Evolutionary conservation across 2,888 invertebrate genomes (phyloP).

Genomic region (Drosophila incognita): DNA sequence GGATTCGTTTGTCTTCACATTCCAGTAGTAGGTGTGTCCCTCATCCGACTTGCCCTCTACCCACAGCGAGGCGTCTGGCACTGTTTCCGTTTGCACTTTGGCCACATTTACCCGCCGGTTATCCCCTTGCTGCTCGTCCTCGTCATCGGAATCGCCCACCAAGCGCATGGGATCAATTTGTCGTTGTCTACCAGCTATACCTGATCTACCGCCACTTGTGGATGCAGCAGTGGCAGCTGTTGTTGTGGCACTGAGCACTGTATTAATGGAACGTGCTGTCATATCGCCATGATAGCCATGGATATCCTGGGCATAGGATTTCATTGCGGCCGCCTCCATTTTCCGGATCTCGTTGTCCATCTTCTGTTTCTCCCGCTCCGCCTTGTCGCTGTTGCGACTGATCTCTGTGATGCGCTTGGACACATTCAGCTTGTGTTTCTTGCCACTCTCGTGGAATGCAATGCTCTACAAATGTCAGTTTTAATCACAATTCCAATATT

Average conservation of each 20-base stretch:
- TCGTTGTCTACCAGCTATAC: slow-evolving; percentile 34
- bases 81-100: slow-evolving; percentile 76
- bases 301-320: slow-evolving; percentile 94
- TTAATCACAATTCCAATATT: not conserved
- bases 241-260: slow-evolving; percentile 69
- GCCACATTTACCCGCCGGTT: slow-evolving; percentile 67
- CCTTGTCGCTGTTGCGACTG: slow-evolving; percentile 92
- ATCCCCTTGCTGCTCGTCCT: slow-evolving; percentile 78
- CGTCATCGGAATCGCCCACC: slow-evolving; percentile 80
- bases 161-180: slow-evolving; percentile 84
- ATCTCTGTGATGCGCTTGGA: slow-evolving; percentile 93
- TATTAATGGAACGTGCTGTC: slow-evolving; percentile 81
- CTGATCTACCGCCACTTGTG: slow-evolving; percentile 86
- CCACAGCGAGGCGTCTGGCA: slow-evolving; percentile 88
- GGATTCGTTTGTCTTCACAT: slow-evolving; percentile 92
- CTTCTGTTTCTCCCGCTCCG: slow-evolving; percentile 91
- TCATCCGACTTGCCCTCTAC: slow-evolving; percentile 91
- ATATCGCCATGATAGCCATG: slow-evolving; percentile 83
- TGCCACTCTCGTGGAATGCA: slow-evolving; percentile 97
- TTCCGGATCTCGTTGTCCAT: slow-evolving; percentile 92
- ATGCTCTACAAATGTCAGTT: slow-evolving; percentile 89
- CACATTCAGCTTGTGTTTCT: slow-evolving; percentile 96
- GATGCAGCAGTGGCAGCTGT: slow-evolving; percentile 86
- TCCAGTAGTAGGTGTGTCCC: slow-evolving; percentile 94
- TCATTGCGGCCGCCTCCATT: slow-evolving; percentile 96